Evolutionary conservation across 2,888 invertebrate species (phyloP).

Genomic region (Caenorhabditis zanzibari): DNA sequence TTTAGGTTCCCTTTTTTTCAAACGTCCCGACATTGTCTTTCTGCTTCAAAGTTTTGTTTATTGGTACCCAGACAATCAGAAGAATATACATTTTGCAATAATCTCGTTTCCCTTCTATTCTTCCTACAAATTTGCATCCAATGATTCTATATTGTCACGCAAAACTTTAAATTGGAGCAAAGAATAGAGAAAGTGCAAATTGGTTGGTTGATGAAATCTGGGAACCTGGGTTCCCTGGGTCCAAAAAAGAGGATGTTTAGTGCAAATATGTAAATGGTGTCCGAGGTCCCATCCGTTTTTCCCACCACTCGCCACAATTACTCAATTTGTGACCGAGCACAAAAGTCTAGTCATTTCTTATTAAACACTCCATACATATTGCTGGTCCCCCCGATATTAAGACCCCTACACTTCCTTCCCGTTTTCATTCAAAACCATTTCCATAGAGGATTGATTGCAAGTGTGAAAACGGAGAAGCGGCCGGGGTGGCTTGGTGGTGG

Average conservation of each 20-base stretch:
- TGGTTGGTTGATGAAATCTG: conserved; percentile 24
- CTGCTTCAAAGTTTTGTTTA: conserved; percentile 48
- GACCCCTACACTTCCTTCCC: not conserved
- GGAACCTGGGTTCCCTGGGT: conserved; percentile 29
- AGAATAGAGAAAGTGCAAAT: conserved; percentile 33
- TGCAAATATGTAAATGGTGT: conserved; percentile 40
- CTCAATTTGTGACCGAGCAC: conserved; percentile 27
- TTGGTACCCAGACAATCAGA: conserved; percentile 59
- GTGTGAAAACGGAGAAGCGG: not conserved
- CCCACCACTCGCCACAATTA: conserved; percentile 16
- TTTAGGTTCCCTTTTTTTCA: conserved; percentile 20
- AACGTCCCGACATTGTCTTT: conserved; percentile 13
- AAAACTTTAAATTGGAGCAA: conserved; percentile 23
- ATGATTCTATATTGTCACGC: conserved; percentile 56
- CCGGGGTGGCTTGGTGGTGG: conserved; percentile 14
- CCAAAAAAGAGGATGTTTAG: conserved; percentile 17
- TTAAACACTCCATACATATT: conserved; percentile 48
- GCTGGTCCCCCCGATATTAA: not conserved
- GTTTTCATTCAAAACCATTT: conserved; percentile 13
- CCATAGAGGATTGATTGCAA: conserved; percentile 57
- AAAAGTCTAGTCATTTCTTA: conserved; percentile 27
- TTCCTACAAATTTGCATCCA: conserved; percentile 9
- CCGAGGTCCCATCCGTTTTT: not conserved
- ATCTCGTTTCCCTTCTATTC: conserved; percentile 31
- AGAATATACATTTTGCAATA: conserved; percentile 49